Evolutionary conservation across 2,797 vertebrate species (phyloP).

Genomic region (Gambelia wislizenii): DNA sequence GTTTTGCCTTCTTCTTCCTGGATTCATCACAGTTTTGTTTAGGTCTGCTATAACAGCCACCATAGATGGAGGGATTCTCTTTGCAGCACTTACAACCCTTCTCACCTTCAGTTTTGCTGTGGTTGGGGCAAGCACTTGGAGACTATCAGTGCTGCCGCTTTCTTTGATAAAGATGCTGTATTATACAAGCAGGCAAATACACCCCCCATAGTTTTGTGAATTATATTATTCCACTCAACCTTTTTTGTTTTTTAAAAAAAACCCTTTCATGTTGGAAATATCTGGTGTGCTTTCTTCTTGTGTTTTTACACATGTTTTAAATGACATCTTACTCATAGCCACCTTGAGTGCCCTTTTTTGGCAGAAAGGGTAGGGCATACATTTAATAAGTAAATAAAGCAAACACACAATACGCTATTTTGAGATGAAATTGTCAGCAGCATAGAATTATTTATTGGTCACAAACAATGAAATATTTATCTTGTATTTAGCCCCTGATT

Average conservation of each 20-base stretch:
- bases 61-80: no score
- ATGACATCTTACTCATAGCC: no score
- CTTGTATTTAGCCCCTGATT: neutral
- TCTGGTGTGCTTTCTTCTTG: neutral
- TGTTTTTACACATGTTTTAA: no score
- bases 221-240: neutral
- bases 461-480: neutral
- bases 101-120: neutral
- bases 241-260: no score
- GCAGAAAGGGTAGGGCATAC: no score
- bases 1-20: no score
- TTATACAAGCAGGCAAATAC: neutral
- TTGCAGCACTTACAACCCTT: neutral
- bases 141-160: neutral
- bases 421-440: neutral
- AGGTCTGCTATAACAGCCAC: no score
- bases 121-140: no score
- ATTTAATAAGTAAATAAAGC: neutral
- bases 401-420: neutral
- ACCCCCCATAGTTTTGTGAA: neutral
- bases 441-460: neutral
- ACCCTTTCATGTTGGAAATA: neutral
- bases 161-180: neutral
- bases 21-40: no score
- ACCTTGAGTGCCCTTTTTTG: no score